These are phyloP conservation scores for Octopus bimaculoides DNA, from an alignment of 1,140 invertebrate genomes.

Conservation along the genomic window DNA sequence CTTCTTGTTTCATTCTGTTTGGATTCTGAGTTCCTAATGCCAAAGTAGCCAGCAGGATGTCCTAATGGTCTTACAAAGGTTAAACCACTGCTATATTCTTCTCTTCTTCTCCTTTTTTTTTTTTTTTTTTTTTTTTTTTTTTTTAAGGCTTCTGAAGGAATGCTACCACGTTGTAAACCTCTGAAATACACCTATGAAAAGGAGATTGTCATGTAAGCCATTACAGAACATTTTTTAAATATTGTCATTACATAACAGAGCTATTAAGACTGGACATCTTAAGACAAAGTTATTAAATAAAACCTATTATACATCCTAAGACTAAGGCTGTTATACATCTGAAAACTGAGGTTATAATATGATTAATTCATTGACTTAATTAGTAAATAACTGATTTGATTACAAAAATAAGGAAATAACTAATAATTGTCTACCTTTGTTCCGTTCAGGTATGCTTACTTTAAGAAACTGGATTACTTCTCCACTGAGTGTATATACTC, in stretches of 20 bases:
- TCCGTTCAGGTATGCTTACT: slow-evolving; percentile 75
- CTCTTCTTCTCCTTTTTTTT: background rate
- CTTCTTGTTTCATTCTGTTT: too few relatives aligned
- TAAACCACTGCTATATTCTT: background rate
- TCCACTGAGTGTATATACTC: slow-evolving; percentile 99
- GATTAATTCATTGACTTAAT: too few relatives aligned
- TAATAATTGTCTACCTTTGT: background rate
- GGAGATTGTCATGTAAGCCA: slow-evolving; percentile 93
- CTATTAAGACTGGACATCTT: background rate
- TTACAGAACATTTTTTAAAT: background rate
- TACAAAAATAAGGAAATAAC: too few relatives aligned
- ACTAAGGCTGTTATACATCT: background rate
- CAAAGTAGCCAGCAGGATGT: too few relatives aligned
- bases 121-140: slow-evolving; percentile 20
- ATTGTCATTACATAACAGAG: too few relatives aligned
- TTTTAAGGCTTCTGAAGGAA: slow-evolving; percentile 76
- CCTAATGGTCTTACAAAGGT: too few relatives aligned
- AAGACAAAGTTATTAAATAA: background rate
- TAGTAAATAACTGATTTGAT: too few relatives aligned
- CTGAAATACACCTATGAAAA: slow-evolving; percentile 99
- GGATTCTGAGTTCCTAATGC: too few relatives aligned
- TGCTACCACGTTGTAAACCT: slow-evolving; percentile 92
- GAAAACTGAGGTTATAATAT: too few relatives aligned
- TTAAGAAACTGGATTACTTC: slow-evolving; percentile 96
- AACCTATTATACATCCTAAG: background rate